phyloP scores from a whole-genome alignment of 2,113 vertebrate species.

The Antechinus stuartii region DNA sequence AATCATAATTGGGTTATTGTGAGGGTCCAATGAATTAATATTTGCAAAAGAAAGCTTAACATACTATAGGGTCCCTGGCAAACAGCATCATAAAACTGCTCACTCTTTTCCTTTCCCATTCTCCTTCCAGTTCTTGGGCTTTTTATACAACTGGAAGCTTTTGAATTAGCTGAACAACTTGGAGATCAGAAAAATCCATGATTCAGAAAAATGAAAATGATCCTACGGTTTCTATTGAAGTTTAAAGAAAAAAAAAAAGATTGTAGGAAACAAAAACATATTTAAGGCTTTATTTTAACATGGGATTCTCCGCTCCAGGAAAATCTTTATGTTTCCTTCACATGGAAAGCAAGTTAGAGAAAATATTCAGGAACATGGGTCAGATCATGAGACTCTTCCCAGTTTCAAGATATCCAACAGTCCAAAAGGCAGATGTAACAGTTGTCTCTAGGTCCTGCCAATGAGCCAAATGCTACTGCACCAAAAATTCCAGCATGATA shows the following conservation, averaged over 20 bases:
- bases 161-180: not conserved
- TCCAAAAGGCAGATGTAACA: constrained; percentile 72
- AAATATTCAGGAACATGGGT: not conserved
- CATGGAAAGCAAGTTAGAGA: constrained; percentile 14
- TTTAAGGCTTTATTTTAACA: constrained; percentile 6
- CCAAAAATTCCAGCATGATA: constrained; percentile 64
- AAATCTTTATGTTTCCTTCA: constrained; percentile 28
- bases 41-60: not conserved
- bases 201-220: constrained; percentile 28
- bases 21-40: not conserved
- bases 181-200: not conserved
- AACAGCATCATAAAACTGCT: not conserved
- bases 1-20: not conserved
- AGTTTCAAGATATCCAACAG: constrained; percentile 57
- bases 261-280: constrained; percentile 53
- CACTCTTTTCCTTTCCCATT: not conserved
- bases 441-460: constrained; percentile 69
- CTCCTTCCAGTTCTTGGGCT: not conserved
- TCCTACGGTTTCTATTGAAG: not conserved
- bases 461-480: constrained; percentile 72
- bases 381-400: constrained; percentile 63
- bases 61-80: not conserved
- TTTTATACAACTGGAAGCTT: not conserved
- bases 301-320: not conserved
- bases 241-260: constrained; percentile 5